These are phyloP conservation scores for Psophia crepitans DNA, from an alignment of 2,113 vertebrate species.

Conservation along the genomic window DNA sequence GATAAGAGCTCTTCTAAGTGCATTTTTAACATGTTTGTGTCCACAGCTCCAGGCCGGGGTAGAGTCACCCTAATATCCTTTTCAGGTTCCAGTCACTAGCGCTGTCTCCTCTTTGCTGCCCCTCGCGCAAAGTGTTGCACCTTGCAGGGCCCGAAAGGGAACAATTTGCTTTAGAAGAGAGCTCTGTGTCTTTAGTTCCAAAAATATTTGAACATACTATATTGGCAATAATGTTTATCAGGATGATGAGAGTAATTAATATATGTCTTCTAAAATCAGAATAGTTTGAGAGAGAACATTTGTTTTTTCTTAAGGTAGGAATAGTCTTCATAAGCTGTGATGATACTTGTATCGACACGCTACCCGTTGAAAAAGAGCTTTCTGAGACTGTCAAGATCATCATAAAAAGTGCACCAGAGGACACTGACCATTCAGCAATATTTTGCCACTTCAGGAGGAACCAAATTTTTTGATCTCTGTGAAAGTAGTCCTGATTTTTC, in stretches of 20 bases:
- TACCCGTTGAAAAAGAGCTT: background rate
- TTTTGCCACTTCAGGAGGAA: background rate
- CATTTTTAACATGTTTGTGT: background rate
- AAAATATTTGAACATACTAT: background rate
- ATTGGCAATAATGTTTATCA: background rate
- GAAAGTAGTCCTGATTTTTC: background rate
- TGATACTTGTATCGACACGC: accelerated
- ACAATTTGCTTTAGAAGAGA: background rate
- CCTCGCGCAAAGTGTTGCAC: background rate
- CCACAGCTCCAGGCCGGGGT: background rate
- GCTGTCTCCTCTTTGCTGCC: background rate
- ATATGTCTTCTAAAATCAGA: background rate
- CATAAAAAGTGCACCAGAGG: background rate
- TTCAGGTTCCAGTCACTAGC: background rate
- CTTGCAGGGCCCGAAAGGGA: background rate
- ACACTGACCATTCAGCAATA: background rate
- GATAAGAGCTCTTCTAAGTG: background rate
- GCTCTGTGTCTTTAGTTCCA: background rate
- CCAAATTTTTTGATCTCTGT: background rate
- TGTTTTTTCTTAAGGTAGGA: background rate
- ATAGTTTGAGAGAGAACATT: background rate
- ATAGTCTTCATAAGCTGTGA: background rate
- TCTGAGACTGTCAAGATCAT: background rate
- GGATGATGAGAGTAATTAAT: background rate
- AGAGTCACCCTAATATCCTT: background rate